Evolutionary conservation across 2,888 invertebrate species (phyloP).

Genomic region (Lypha dubia): DNA sequence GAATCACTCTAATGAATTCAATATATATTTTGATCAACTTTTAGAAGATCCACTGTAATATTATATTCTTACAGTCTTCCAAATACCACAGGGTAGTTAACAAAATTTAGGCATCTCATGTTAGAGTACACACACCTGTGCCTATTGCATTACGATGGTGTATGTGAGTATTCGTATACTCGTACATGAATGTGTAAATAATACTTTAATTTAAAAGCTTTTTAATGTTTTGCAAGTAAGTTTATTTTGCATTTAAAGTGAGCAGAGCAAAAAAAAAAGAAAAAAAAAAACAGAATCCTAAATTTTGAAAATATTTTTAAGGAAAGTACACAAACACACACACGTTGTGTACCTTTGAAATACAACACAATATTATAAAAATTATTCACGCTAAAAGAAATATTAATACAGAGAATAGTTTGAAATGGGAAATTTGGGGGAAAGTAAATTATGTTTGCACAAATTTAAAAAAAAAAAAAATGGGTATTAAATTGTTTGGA

Average conservation of each 20-base stretch:
- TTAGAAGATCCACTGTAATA: too few species aligned
- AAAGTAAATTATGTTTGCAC: too few species aligned
- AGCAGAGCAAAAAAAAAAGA: background rate
- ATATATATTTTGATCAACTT: too few species aligned
- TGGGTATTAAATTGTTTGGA: too few species aligned
- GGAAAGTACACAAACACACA: background rate
- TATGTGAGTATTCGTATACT: background rate
- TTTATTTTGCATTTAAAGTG: constrained; percentile 43
- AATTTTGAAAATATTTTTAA: background rate
- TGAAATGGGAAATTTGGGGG: too few species aligned
- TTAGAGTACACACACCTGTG: background rate
- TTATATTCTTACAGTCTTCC: background rate
- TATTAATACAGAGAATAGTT: too few species aligned
- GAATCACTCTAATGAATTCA: too few species aligned
- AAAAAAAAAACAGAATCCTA: background rate
- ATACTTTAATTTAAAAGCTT: constrained; percentile 61
- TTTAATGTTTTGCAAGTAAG: constrained; percentile 59
- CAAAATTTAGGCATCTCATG: background rate
- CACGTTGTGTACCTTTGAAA: background rate
- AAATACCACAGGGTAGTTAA: background rate
- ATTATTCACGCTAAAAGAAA: too few species aligned
- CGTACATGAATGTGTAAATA: constrained; percentile 15
- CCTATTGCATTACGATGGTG: background rate
- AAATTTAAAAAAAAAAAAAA: too few species aligned
- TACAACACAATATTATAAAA: too few species aligned